phyloP scores from a whole-genome alignment of 2,113 vertebrate genomes.

The Corvus moneduloides region DNA sequence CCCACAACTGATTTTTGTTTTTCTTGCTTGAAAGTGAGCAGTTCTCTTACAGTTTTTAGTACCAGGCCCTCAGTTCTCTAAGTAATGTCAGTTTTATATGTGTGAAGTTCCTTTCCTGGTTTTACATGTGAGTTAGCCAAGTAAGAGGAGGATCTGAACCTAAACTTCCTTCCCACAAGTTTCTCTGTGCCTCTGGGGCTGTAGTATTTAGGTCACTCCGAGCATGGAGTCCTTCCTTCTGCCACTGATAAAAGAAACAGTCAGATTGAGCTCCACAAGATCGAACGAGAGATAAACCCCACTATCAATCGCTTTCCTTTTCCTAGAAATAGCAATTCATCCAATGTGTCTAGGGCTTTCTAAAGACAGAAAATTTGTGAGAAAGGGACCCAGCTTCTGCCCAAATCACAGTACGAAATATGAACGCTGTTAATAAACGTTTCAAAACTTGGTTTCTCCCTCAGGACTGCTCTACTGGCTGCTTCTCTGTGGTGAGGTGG shows the following conservation, averaged over 20 bases:
- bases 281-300: not conserved
- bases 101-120: not conserved
- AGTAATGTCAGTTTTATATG: not conserved
- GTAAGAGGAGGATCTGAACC: not conserved
- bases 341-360: not conserved
- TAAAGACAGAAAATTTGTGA: not conserved
- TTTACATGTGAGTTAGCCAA: not conserved
- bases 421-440: not conserved
- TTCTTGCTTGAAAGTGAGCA: not conserved
- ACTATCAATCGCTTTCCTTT: conserved; percentile 2
- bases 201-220: not conserved
- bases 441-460: not conserved
- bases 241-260: not conserved
- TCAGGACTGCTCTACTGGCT: not conserved
- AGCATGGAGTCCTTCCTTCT: not conserved
- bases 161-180: not conserved
- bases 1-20: not conserved
- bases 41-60: not conserved
- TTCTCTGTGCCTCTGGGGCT: not conserved
- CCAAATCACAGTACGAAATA: not conserved
- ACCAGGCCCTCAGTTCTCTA: not conserved
- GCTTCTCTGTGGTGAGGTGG: not conserved
- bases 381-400: not conserved
- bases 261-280: not conserved
- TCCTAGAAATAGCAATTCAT: not conserved